Base-by-base conservation (phyloP, 2,888 invertebrate species). In the Eremobia ochroleuca region DNA sequence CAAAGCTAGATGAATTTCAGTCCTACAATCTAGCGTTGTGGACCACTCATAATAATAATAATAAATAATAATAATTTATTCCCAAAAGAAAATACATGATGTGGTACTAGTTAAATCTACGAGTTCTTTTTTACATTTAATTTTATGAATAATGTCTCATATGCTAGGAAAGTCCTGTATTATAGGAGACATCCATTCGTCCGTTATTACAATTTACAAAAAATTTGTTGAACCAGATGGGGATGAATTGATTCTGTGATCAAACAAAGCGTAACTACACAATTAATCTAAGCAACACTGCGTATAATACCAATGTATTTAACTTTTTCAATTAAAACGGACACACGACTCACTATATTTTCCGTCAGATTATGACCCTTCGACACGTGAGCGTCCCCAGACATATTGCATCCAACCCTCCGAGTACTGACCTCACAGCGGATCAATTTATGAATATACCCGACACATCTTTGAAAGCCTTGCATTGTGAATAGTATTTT, bases 301-400 rank as follows among this genome's bases (percentile, higher is more conserved):
- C 55, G 40, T 66, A 70, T 73, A 71, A 79, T 85, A 87, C 82
- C 88, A 91, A 91, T 88, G 90, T 90, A 91, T 91, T 92, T 91
- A 92, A 92, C 93, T 94, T 93, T 95, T 95, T 95, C 95, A 95
- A 96, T 95, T 94, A 95, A 92, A 92, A 92, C 83, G 90, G 94
- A 92, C 94, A 91, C 91, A 92, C 92, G 92, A 89, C 90, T 85
- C 88, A 91, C 88, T 92, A 92, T 94, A 93, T 94, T 95, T 95
- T 94, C 93, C 91, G 86, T 87, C 88, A 94, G 96, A 95, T 96
- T 95, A 95, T 95, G 92, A 91, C 96, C 96, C 96, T 94, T 93
- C 93, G 94, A 90, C 94, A 94, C 94, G 93, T 94, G 93, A 93
- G 88, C 94, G 94, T 92, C 88, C 89, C 91, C 89, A 93, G 92